Percentiles rank a stretch among this genome's conserved stretches.
phyloP scores from a whole-genome alignment of 2,797 vertebrate genomes.

The Limnodromus scolopaceus region DNA sequence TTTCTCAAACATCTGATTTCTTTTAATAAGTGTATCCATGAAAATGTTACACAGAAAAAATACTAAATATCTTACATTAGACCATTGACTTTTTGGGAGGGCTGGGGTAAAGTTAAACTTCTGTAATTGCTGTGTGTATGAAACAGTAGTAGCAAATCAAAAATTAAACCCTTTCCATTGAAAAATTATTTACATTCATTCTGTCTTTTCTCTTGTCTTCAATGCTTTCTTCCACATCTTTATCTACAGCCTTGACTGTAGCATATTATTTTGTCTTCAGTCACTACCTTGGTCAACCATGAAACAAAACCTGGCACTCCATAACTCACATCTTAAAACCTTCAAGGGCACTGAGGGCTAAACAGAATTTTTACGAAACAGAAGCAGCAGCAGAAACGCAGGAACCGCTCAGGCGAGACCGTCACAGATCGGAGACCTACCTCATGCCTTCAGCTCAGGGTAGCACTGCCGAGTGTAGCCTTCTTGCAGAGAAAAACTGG shows the following conservation, averaged over 20 bases:
- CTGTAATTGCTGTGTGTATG: not conserved
- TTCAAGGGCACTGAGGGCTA: not conserved
- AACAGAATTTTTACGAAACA: not conserved
- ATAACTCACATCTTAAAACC: not conserved
- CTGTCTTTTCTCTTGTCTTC: not conserved
- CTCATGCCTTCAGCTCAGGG: not conserved
- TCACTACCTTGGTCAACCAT: not conserved
- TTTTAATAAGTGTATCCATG: not conserved
- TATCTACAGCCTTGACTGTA: not conserved
- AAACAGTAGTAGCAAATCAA: not conserved
- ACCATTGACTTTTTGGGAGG: not conserved
- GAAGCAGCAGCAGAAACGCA: not conserved
- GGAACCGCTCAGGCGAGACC: not conserved
- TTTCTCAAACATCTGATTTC: not conserved
- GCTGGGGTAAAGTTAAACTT: not conserved
- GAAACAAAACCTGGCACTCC: not conserved
- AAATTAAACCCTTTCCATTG: not conserved
- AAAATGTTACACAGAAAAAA: not conserved
- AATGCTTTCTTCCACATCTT: not conserved
- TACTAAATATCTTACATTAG: not conserved
- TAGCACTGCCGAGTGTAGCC: accelerated
- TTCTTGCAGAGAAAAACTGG: not conserved
- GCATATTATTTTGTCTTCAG: not conserved
- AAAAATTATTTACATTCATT: not conserved
- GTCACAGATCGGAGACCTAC: not conserved